These are phyloP conservation scores for Andricus grossulariae DNA, from an alignment of 1,140 invertebrate species.

Conservation along the genomic window DNA sequence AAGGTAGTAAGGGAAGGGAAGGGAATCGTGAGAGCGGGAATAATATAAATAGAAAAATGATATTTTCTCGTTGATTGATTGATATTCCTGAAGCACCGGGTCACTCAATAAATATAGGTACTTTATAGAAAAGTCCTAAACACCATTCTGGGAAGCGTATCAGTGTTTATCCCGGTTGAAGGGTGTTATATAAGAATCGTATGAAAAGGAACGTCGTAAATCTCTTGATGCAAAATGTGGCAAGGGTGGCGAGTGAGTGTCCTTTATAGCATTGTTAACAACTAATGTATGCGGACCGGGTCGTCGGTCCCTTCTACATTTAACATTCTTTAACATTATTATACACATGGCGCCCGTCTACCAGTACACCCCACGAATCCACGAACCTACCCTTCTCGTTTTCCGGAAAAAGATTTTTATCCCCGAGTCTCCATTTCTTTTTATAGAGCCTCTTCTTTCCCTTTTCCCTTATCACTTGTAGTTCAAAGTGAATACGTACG, in stretches of 20 bases:
- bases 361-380: conserved; percentile 47
- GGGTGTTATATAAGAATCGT: conserved; percentile 64
- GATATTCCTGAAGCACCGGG: neutral
- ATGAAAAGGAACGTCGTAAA: conserved; percentile 68
- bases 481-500: conserved; percentile 4
- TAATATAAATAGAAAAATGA: neutral
- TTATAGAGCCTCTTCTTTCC: neutral
- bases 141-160: conserved; percentile 42
- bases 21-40: neutral
- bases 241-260: conserved; percentile 68
- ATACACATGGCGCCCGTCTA: conserved; percentile 73
- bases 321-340: conserved; percentile 76
- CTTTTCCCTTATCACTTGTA: neutral
- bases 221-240: conserved; percentile 55
- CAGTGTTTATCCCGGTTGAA: conserved; percentile 48
- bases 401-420: conserved; percentile 41
- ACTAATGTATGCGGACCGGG: conserved; percentile 73
- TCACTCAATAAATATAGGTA: neutral
- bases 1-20: no score
- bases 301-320: conserved; percentile 63
- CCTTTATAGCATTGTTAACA: conserved; percentile 77
- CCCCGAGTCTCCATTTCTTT: conserved; percentile 29
- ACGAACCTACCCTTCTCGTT: conserved; percentile 53
- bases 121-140: neutral
- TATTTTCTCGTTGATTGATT: conserved; percentile 6